A percentile compares a stretch with the other conserved stretches of the same genome.
These are phyloP conservation scores for Bettongia penicillata DNA, from an alignment of 2,113 vertebrate species.

Conservation along the genomic window DNA sequence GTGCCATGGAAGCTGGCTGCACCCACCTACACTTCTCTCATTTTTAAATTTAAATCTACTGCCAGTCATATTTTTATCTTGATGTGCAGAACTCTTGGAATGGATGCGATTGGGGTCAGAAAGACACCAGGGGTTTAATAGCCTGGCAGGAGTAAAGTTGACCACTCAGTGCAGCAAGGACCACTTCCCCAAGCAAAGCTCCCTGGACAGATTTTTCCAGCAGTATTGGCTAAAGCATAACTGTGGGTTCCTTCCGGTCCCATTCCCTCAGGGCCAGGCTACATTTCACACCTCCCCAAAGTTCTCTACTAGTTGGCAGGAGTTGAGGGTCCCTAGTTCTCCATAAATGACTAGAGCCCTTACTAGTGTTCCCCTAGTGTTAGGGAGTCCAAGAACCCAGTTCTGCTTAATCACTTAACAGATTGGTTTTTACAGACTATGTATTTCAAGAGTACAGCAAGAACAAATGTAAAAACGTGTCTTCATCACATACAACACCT, in stretches of 20 bases:
- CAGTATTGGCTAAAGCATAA: not conserved
- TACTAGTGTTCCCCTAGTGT: not conserved
- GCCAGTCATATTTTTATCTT: not conserved
- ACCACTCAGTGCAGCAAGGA: not conserved
- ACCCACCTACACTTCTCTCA: slow-evolving; percentile 1
- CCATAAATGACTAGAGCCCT: not conserved
- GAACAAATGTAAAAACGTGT: not conserved
- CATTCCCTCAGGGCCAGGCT: not conserved
- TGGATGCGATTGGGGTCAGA: not conserved
- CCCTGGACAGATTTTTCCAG: not conserved
- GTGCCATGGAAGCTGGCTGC: not conserved
- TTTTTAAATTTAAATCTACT: slow-evolving; percentile 29
- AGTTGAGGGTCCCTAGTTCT: not conserved
- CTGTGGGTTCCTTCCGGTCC: not conserved
- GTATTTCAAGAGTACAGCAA: not conserved
- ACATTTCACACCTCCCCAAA: not conserved
- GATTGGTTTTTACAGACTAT: not conserved
- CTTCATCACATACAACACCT: not conserved
- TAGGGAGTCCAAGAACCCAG: not conserved
- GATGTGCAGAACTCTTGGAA: not conserved
- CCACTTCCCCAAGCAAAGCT: not conserved
- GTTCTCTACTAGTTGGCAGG: not conserved
- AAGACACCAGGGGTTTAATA: not conserved
- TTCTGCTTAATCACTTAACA: not conserved
- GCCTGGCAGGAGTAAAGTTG: not conserved